These are phyloP conservation scores for Pagrus major DNA, from an alignment of 2,113 vertebrate genomes.

Conservation along the genomic window DNA sequence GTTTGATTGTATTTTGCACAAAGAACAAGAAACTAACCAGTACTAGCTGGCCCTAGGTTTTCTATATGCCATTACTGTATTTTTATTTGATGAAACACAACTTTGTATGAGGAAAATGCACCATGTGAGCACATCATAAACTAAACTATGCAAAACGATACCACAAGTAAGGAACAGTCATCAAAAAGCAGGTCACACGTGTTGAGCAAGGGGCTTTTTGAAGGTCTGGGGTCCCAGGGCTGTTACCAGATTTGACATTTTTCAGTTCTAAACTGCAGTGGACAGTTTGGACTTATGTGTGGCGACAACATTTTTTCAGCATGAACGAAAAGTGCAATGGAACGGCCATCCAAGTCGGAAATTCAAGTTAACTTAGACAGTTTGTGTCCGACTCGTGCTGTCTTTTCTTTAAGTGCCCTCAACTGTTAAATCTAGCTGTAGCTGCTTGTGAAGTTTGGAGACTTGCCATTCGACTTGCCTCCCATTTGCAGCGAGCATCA, in stretches of 20 bases:
- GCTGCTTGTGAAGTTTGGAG: too few relatives aligned
- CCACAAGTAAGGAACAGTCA: not conserved
- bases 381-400: too few relatives aligned
- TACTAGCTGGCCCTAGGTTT: not conserved
- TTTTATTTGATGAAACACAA: not conserved
- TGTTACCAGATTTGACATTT: not conserved
- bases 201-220: not conserved
- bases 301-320: too few relatives aligned
- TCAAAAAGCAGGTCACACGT: not conserved
- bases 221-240: not conserved
- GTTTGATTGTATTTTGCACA: not conserved
- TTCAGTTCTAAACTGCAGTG: not conserved
- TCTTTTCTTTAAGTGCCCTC: too few relatives aligned
- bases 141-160: not conserved
- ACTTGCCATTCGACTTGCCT: too few relatives aligned
- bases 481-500: too few relatives aligned
- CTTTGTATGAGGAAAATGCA: not conserved
- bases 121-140: not conserved
- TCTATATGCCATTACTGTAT: not conserved
- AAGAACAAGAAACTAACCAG: not conserved
- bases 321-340: too few relatives aligned
- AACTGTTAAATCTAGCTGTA: too few relatives aligned
- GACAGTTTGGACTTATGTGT: not conserved
- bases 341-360: too few relatives aligned
- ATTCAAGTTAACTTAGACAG: too few relatives aligned